Percentiles rank a stretch among this genome's conserved stretches.
Conservation (phyloP, 2,888 invertebrate genomes). For the Brachylomia viminalis region DNA sequence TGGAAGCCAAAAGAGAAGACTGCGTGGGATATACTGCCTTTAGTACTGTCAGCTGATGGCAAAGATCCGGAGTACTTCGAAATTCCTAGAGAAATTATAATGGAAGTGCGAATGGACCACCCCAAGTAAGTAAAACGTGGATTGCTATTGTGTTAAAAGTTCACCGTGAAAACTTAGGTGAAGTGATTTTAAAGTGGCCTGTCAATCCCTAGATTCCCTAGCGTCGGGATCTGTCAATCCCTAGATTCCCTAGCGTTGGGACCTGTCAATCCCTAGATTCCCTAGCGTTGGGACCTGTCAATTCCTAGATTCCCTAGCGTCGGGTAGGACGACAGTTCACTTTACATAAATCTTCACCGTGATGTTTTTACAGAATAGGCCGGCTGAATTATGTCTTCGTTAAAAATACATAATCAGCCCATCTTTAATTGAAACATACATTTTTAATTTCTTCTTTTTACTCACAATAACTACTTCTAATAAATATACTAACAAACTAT, state of each 20-base stretch:
- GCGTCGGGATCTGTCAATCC: too few relatives aligned
- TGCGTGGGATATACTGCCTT: slow-evolving; percentile 96
- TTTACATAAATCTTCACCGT: not conserved
- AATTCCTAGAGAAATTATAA: slow-evolving; percentile 95
- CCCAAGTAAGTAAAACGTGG: slow-evolving; percentile 93
- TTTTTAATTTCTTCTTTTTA: too few relatives aligned
- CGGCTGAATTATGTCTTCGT: not conserved
- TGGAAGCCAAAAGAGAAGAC: slow-evolving; percentile 94
- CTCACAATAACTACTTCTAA: too few relatives aligned
- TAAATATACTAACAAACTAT: too few relatives aligned
- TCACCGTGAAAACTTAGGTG: not conserved
- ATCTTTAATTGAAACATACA: not conserved
- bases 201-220: too few relatives aligned
- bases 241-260: too few relatives aligned
- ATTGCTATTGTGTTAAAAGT: not conserved
- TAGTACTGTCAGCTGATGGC: slow-evolving; percentile 97
- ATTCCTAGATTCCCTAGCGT: not conserved
- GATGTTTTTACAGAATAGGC: not conserved
- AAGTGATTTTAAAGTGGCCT: not conserved
- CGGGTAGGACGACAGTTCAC: not conserved
- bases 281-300: too few relatives aligned
- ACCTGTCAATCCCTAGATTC: too few relatives aligned
- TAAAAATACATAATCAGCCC: not conserved
- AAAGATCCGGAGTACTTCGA: slow-evolving; percentile 98
- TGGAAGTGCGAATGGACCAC: slow-evolving; percentile 96